Percentiles rank a stretch among this genome's conserved stretches.
These are phyloP conservation scores for Melanotaenia parkinsoni DNA, from an alignment of 2,797 vertebrate species.

Conservation along the genomic window DNA sequence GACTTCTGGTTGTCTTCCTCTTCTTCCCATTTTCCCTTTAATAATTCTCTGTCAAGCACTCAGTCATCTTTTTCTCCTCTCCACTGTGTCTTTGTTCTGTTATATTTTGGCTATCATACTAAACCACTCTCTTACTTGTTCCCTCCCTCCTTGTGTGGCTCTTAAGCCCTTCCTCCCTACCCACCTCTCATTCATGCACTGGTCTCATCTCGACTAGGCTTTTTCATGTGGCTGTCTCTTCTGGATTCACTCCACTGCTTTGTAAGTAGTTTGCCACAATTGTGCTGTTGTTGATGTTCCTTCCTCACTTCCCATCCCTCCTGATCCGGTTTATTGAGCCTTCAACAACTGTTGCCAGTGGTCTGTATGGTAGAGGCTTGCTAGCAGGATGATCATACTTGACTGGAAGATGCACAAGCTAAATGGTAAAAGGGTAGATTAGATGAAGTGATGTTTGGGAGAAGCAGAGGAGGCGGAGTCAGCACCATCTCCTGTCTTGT, in stretches of 20 bases:
- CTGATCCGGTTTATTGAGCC: constrained; percentile 11
- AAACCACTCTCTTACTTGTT: constrained; percentile 26
- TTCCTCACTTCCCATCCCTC: constrained; percentile 15
- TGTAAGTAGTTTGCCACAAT: constrained; percentile 57
- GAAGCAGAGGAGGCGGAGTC: constrained; percentile 15
- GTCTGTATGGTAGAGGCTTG: constrained; percentile 22
- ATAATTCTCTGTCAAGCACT: neutral
- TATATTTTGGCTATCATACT: constrained; percentile 38
- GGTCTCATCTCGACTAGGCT: constrained; percentile 43
- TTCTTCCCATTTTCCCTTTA: neutral
- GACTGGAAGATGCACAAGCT: constrained; percentile 9
- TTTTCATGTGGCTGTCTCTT: constrained; percentile 51
- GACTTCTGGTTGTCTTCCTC: neutral
- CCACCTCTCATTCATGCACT: constrained; percentile 61
- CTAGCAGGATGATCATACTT: constrained; percentile 26
- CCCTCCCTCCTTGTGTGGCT: constrained; percentile 37
- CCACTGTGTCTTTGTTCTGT: constrained; percentile 13
- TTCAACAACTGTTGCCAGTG: constrained; percentile 59
- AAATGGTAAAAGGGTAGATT: constrained; percentile 15
- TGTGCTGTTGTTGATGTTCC: constrained; percentile 18
- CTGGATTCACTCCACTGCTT: constrained; percentile 38
- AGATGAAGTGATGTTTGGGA: constrained; percentile 25
- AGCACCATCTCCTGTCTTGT: constrained; percentile 16
- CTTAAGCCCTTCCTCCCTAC: constrained; percentile 25
- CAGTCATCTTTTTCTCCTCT: neutral